Base-by-base conservation (phyloP, 2,797 vertebrate species). In the Spheniscus humboldti region DNA sequence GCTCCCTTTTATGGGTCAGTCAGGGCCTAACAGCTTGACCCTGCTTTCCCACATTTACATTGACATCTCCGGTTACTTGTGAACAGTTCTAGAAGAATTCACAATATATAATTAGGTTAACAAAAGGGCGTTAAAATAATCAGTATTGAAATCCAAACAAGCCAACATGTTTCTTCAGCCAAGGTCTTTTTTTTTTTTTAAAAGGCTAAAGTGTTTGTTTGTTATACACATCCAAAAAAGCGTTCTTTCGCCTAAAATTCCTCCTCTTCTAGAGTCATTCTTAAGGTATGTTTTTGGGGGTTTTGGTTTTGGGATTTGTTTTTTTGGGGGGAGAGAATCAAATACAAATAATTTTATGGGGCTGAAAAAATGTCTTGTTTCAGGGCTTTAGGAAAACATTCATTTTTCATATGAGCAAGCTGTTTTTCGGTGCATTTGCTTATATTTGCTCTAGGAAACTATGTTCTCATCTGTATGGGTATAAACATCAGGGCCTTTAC, bases 261-360 rank as follows among this genome's bases (percentile, higher is more conserved):
- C 10, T 56, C 2, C 10, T 69, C 11, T 76, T 63, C 19, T 63
- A 10, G 19, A 63, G 25, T 39, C 7, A 64, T 45, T 91, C 31
- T 18, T 50, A 63, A 69, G 6, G 1, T 6, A 2, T 0, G 2
- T 23, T 53, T 60, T 68, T 8, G 19, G 18, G 4, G 3, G 8
- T 11, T 60, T 60, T 25, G 11, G 1, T 4, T 13, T 9, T 19
- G 3, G 10, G 0, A 0, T 18, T 48, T 22, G 41, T 60, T 41
- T 12, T 74, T 23, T 4, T 2, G 22, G 17, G 3, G 18, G 50
- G 20, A 50, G 7, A 56, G 2, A 37, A 41, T 37, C 20, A 73
- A 71, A 60, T 39, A 23, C 2, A 64, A 72, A 37, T 23, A 28
- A 17, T 47, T 73, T 86, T 86, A 27, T 7, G 13, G 9, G 30